A percentile compares a stretch with the other conserved stretches of the same genome.
Conservation (phyloP, 2,113 vertebrate genomes). For the Lampris incognitus region DNA sequence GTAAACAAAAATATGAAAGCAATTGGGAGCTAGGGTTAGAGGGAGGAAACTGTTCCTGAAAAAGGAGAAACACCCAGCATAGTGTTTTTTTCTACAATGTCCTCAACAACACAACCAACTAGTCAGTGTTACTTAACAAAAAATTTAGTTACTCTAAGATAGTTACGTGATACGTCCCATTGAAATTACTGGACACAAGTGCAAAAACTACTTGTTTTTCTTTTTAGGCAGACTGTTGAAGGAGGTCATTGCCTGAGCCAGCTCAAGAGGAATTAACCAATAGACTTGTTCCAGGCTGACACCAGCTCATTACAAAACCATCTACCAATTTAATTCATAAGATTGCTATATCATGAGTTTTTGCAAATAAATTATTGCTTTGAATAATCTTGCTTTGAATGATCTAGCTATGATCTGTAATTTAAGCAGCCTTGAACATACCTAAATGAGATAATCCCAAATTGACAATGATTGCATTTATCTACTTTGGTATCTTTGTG, state of each 20-base stretch:
- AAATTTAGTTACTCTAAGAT: slow-evolving; percentile 10
- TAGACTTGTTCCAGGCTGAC: slow-evolving; percentile 8
- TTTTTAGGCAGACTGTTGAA: slow-evolving; percentile 14
- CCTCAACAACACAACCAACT: slow-evolving; percentile 16
- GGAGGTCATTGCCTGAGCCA: slow-evolving; percentile 24
- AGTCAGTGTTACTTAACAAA: slow-evolving; percentile 10
- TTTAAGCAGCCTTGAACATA: slow-evolving; percentile 33
- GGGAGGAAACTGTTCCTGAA: slow-evolving; percentile 1
- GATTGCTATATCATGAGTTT: slow-evolving; percentile 3
- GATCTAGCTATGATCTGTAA: slow-evolving; percentile 43
- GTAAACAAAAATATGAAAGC: slow-evolving; percentile 15
- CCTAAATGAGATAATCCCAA: slow-evolving; percentile 36
- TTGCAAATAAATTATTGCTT: slow-evolving; percentile 12
- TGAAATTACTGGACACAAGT: slow-evolving; percentile 70
- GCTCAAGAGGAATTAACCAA: slow-evolving; percentile 7
- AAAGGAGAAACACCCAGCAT: background rate
- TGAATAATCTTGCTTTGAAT: slow-evolving; percentile 13
- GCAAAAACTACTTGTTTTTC: slow-evolving; percentile 29
- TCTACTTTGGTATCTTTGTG: slow-evolving; percentile 77
- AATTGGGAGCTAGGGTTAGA: background rate
- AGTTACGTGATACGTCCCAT: slow-evolving; percentile 10
- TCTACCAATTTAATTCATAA: slow-evolving; percentile 23
- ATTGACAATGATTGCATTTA: slow-evolving; percentile 51
- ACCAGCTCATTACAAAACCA: slow-evolving; percentile 12
- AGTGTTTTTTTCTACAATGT: slow-evolving; percentile 1